A percentile compares a stretch with the other conserved stretches of the same genome.
Conservation (phyloP, 2,113 vertebrate species). For the Todiramphus saurophagus region DNA sequence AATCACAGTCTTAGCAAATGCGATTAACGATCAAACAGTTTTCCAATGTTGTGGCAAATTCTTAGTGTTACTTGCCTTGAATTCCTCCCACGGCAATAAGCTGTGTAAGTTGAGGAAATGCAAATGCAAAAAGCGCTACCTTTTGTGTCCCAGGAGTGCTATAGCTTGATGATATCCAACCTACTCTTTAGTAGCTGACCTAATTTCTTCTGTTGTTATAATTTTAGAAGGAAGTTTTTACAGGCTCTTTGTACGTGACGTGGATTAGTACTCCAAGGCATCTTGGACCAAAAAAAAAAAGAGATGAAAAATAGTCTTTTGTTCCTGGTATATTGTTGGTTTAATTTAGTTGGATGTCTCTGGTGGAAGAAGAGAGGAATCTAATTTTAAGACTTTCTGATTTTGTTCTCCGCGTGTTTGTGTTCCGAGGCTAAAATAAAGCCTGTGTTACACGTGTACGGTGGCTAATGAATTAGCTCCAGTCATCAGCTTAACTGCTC, state of each 20-base stretch:
- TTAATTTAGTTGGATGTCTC: background rate
- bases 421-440: conserved; percentile 4
- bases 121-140: conserved; percentile 15
- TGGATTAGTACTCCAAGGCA: background rate
- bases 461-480: background rate
- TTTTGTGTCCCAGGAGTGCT: conserved; percentile 8
- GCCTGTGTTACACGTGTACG: background rate
- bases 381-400: background rate
- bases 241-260: background rate
- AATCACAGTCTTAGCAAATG: conserved; percentile 32
- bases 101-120: background rate
- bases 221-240: conserved; percentile 32
- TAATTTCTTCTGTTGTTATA: conserved; percentile 35
- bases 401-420: background rate
- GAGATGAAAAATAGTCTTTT: background rate
- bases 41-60: conserved; percentile 1
- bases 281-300: background rate
- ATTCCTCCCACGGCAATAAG: background rate
- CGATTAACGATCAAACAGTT: conserved; percentile 29
- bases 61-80: background rate
- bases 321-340: background rate
- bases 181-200: conserved; percentile 14
- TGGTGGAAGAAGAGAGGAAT: background rate
- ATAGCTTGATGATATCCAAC: background rate
- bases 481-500: background rate